A percentile compares a stretch with the other conserved stretches of the same genome.
Evolutionary conservation across 1,140 invertebrate species (phyloP).

Genomic region (Eupeodes corollae): DNA sequence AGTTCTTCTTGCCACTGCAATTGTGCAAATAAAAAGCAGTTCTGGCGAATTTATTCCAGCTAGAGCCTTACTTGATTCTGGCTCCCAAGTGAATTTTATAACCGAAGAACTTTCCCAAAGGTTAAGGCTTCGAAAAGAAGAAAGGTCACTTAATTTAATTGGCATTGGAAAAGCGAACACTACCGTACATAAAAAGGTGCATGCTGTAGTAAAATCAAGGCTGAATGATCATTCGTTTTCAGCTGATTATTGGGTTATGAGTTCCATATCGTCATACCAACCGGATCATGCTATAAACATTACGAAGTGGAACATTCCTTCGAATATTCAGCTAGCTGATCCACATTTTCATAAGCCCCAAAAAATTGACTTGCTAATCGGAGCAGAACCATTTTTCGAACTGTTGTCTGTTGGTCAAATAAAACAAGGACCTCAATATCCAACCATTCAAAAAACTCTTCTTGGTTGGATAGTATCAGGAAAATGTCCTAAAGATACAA

Average conservation of each 20-base stretch:
- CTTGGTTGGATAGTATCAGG: slow-evolving; percentile 14
- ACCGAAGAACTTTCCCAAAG: slow-evolving; percentile 3
- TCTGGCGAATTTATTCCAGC: slow-evolving; percentile 2
- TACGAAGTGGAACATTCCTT: slow-evolving; percentile 9
- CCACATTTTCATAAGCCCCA: slow-evolving; percentile 14
- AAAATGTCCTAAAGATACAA: background rate
- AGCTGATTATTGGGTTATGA: slow-evolving; percentile 3
- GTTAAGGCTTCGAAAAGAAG: background rate
- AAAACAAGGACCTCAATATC: slow-evolving; percentile 7
- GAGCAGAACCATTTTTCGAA: slow-evolving; percentile 20
- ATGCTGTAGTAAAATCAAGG: background rate
- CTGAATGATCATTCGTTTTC: background rate
- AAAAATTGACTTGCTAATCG: slow-evolving; percentile 21
- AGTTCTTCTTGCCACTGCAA: slow-evolving; percentile 2
- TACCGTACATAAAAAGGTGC: background rate
- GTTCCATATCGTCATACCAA: slow-evolving; percentile 1
- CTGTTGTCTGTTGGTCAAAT: slow-evolving; percentile 12
- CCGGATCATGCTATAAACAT: background rate
- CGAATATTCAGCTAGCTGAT: slow-evolving; percentile 16
- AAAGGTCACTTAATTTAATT: background rate
- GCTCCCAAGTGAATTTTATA: slow-evolving; percentile 5
- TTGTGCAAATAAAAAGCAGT: background rate
- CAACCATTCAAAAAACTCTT: too few species aligned
- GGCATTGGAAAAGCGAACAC: slow-evolving; percentile 1
- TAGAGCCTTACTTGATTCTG: slow-evolving; percentile 6